Percentiles rank a stretch among this genome's conserved stretches.
phyloP scores from a whole-genome alignment of 2,888 invertebrate genomes.

The Hirtodrosophila cameraria region DNA sequence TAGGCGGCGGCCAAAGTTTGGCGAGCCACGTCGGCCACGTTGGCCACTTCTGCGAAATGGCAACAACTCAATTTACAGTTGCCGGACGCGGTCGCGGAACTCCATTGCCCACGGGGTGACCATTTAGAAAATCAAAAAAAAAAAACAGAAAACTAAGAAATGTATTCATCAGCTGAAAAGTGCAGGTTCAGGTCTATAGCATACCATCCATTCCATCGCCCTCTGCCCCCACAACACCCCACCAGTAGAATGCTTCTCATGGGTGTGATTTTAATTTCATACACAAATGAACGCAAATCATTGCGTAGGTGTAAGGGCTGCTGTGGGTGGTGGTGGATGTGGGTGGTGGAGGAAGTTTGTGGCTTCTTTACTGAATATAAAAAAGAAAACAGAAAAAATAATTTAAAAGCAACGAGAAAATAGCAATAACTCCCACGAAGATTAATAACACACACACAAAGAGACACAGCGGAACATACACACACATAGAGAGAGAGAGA shows the following conservation, averaged over 20 bases:
- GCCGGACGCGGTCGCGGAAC: constrained; percentile 50
- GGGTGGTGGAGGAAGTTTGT: constrained; percentile 12
- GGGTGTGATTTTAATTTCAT: constrained; percentile 85
- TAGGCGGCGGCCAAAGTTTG: constrained; percentile 70
- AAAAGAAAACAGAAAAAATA: constrained; percentile 34
- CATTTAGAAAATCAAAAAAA: constrained; percentile 40
- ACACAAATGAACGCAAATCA: constrained; percentile 82
- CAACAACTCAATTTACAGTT: constrained; percentile 77
- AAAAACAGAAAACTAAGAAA: constrained; percentile 27
- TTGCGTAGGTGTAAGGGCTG: constrained; percentile 29
- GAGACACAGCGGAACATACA: constrained; percentile 33
- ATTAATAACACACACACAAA: constrained; percentile 73
- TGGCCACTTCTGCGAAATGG: constrained; percentile 58
- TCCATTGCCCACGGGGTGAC: constrained; percentile 71
- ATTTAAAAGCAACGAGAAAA: constrained; percentile 50
- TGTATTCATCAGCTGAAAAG: constrained; percentile 47
- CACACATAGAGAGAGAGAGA: no score
- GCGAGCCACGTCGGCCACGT: constrained; percentile 30
- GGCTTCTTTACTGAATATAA: constrained; percentile 35
- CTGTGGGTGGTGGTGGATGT: neutral
- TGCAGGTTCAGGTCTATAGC: constrained; percentile 29
- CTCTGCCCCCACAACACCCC: neutral
- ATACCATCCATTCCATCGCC: constrained; percentile 1
- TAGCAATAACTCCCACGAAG: constrained; percentile 82
- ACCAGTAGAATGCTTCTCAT: constrained; percentile 70